phyloP scores from a whole-genome alignment of 2,797 vertebrate species.

The Ciconia nigra region DNA sequence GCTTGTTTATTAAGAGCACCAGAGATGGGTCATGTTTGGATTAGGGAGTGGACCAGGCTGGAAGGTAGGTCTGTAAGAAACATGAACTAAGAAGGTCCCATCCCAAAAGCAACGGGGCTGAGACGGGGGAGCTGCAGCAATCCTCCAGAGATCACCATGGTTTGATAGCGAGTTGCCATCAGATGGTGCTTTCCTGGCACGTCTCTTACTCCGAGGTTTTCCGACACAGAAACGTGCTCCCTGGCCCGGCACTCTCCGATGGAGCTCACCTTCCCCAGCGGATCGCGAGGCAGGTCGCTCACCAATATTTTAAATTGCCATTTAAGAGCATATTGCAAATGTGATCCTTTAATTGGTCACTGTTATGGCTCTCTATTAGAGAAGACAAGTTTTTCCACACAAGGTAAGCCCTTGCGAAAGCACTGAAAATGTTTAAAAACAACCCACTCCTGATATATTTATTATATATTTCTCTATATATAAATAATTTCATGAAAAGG shows the following conservation, averaged over 20 bases:
- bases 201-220: not conserved
- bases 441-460: constrained; percentile 52
- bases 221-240: fast-evolving
- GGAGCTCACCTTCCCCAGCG: not conserved
- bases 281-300: not conserved
- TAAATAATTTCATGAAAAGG: constrained; percentile 64
- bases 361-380: constrained; percentile 47
- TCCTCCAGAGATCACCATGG: not conserved
- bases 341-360: constrained; percentile 60
- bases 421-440: constrained; percentile 59
- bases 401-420: constrained; percentile 44
- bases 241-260: fast-evolving
- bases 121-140: not conserved
- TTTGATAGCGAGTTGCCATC: not conserved
- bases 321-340: constrained; percentile 58
- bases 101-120: not conserved
- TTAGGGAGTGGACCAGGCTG: not conserved
- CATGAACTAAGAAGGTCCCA: not conserved
- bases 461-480: constrained; percentile 51
- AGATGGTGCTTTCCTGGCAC: not conserved
- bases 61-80: not conserved
- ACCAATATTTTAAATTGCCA: constrained; percentile 64
- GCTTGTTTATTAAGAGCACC: not conserved
- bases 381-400: constrained; percentile 65
- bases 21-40: not conserved